phyloP scores from a whole-genome alignment of 1,140 invertebrate species.

The Berghia stephanieae region DNA sequence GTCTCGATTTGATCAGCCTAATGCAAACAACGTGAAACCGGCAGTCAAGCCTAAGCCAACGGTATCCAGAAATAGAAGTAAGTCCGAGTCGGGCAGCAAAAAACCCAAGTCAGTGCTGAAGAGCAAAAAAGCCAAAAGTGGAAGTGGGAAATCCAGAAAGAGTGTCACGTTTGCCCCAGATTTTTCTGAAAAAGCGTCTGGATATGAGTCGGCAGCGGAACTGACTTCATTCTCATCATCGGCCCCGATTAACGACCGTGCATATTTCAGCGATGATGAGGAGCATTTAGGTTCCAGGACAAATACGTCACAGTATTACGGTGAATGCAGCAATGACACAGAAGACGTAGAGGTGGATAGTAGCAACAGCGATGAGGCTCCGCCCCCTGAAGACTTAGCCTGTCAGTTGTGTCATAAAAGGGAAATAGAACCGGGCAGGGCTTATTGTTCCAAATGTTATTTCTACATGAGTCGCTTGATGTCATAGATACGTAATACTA shows the following conservation, averaged over 20 bases:
- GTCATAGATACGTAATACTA: too few relatives aligned
- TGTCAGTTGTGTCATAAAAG: conserved; percentile 53
- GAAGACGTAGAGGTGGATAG: conserved; percentile 46
- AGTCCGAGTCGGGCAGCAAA: conserved; percentile 51
- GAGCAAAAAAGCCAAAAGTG: conserved; percentile 44
- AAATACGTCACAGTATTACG: conserved; percentile 30
- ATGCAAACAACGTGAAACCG: conserved; percentile 6
- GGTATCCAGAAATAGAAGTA: conserved; percentile 42
- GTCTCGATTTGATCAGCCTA: conserved; percentile 44
- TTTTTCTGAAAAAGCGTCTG: conserved; percentile 41
- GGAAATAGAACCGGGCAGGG: conserved; percentile 38
- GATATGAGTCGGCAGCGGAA: conserved; percentile 38
- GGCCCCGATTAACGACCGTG: conserved; percentile 30
- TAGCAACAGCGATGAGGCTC: conserved; percentile 43
- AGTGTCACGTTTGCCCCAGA: conserved; percentile 55
- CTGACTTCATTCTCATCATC: conserved; percentile 21
- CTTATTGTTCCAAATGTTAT: conserved; percentile 49
- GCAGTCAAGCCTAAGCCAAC: conserved; percentile 20
- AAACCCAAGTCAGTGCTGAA: conserved; percentile 53
- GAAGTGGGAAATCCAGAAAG: conserved; percentile 39
- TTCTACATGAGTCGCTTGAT: conserved; percentile 50
- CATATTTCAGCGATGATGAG: conserved; percentile 52
- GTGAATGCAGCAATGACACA: conserved; percentile 44
- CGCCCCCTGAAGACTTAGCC: conserved; percentile 37
- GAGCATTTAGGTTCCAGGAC: conserved; percentile 30